phyloP scores from a whole-genome alignment of 1,140 invertebrate species.

The Prorops nasuta region DNA sequence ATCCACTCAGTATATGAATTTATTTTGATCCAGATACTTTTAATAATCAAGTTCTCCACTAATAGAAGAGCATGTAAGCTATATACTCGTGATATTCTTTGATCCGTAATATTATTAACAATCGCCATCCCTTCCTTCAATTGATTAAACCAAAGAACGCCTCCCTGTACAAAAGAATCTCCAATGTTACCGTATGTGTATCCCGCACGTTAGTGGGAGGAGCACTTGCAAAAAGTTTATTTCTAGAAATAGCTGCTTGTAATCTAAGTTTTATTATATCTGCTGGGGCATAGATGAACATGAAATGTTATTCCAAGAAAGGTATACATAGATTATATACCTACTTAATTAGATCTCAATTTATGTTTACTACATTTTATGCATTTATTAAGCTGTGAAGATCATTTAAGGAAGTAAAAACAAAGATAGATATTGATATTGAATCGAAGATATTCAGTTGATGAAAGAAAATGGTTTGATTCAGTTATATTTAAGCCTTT shows the following conservation, averaged over 20 bases:
- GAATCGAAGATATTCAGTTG: too few relatives aligned
- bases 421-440: too few relatives aligned
- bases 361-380: constrained; percentile 21
- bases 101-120: too few relatives aligned
- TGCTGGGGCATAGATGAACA: neutral
- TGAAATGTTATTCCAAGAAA: constrained; percentile 5
- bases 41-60: constrained; percentile 14
- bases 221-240: neutral
- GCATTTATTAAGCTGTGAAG: constrained; percentile 32
- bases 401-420: too few relatives aligned
- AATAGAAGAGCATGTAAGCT: constrained; percentile 13
- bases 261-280: neutral
- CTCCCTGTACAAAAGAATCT: neutral
- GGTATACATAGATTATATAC: constrained; percentile 3
- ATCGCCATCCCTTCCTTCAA: too few relatives aligned
- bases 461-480: constrained; percentile 13
- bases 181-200: neutral
- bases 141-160: constrained; percentile 25
- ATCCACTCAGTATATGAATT: constrained; percentile 7
- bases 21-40: constrained; percentile 15
- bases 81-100: constrained; percentile 18
- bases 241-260: neutral
- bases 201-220: neutral
- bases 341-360: constrained; percentile 27
- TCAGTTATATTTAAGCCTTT: constrained; percentile 6